Evolutionary conservation across 1,140 invertebrate genomes (phyloP).

Genomic region (Coptotermes formosanus): DNA sequence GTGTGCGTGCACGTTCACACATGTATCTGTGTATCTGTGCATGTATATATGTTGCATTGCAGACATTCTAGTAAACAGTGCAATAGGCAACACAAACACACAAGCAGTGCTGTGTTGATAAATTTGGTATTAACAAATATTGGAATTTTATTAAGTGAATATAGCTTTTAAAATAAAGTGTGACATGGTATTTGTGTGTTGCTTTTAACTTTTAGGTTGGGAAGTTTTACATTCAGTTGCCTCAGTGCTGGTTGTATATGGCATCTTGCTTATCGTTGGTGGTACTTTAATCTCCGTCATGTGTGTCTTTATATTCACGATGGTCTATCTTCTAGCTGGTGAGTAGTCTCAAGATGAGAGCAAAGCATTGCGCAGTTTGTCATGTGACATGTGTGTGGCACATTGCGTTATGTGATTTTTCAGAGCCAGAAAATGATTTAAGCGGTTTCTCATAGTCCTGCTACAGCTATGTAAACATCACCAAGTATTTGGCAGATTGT

Average conservation of each 20-base stretch:
- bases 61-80: too few species aligned
- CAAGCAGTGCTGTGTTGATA: background rate
- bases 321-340: slow-evolving; percentile 30
- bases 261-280: slow-evolving; percentile 18
- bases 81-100: too few species aligned
- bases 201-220: slow-evolving; percentile 23
- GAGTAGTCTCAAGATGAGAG: background rate
- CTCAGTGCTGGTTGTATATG: slow-evolving; percentile 26
- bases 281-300: slow-evolving; percentile 27
- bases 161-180: background rate
- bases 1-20: too few species aligned
- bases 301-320: slow-evolving; percentile 26
- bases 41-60: too few species aligned
- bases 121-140: background rate
- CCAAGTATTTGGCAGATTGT: too few species aligned
- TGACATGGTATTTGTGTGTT: background rate
- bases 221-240: slow-evolving; percentile 27
- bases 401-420: too few species aligned
- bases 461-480: too few species aligned
- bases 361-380: too few species aligned
- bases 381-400: too few species aligned
- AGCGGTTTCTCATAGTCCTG: too few species aligned
- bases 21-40: too few species aligned
- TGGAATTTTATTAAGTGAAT: background rate
- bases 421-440: too few species aligned